A percentile compares a stretch with the other conserved stretches of the same genome.
phyloP scores from a whole-genome alignment of 2,888 invertebrate species.

The Meganola albula region DNA sequence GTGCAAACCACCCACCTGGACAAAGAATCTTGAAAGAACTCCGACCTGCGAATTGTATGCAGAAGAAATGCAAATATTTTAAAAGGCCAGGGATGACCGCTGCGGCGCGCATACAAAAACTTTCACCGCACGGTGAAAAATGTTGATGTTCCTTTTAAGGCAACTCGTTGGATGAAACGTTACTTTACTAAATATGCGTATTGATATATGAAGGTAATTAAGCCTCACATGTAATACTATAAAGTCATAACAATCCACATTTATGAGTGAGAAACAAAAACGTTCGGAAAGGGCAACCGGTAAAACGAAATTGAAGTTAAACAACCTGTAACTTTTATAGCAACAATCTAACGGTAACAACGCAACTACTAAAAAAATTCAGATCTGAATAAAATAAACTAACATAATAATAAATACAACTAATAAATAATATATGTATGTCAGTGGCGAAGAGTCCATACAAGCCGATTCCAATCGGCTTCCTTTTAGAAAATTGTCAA shows the following conservation, averaged over 20 bases:
- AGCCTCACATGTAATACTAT: conserved; percentile 29
- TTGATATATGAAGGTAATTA: conserved; percentile 43
- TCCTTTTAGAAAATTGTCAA: too few relatives aligned
- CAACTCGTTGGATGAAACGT: conserved; percentile 46
- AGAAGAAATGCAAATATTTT: conserved; percentile 67
- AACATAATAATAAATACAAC: too few relatives aligned
- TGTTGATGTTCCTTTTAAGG: conserved; percentile 61
- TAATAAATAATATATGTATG: too few relatives aligned
- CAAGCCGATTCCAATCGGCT: too few relatives aligned
- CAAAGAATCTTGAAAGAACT: conserved; percentile 40
- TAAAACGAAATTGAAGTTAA: conserved; percentile 15
- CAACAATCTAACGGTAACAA: too few relatives aligned
- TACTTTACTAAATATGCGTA: conserved; percentile 38
- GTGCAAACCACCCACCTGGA: conserved; percentile 21
- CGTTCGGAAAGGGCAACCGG: conserved; percentile 11
- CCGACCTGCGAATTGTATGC: conserved; percentile 41
- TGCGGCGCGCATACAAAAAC: conserved; percentile 42
- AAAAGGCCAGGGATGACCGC: conserved; percentile 53
- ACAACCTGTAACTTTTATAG: too few relatives aligned
- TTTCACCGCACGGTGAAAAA: conserved; percentile 62
- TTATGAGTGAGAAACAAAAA: conserved; percentile 21
- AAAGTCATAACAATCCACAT: conserved; percentile 23
- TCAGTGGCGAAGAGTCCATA: too few relatives aligned
- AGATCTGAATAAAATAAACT: too few relatives aligned
- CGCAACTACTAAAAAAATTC: too few relatives aligned